Percentiles rank a stretch among this genome's conserved stretches.
Evolutionary conservation across 2,797 vertebrate genomes (phyloP).

Genomic region (Chelon labrosus): DNA sequence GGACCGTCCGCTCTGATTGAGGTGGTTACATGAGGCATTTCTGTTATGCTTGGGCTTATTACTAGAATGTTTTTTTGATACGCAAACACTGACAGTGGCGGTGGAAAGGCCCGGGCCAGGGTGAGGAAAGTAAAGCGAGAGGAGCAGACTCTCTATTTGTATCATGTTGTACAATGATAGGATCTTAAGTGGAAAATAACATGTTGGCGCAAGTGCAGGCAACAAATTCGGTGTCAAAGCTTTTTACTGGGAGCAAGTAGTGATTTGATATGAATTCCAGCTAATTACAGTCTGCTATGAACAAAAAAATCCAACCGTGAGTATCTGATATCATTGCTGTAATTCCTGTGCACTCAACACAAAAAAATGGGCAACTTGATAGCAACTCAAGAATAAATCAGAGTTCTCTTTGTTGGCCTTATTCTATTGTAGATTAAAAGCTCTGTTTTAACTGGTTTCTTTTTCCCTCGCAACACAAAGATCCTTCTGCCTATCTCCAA

Average conservation of each 20-base stretch:
- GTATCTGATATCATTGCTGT: conserved; percentile 11
- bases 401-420: neutral
- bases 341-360: neutral
- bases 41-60: too few relatives aligned
- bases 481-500: conserved; percentile 11
- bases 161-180: neutral
- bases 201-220: neutral
- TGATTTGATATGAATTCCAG: neutral
- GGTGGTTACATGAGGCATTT: too few relatives aligned
- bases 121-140: conserved; percentile 1
- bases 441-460: neutral
- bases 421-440: conserved; percentile 25
- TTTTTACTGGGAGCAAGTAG: neutral
- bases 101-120: neutral
- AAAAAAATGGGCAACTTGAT: conserved; percentile 8
- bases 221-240: neutral
- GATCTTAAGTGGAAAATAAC: conserved; percentile 15
- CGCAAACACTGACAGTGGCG: too few relatives aligned
- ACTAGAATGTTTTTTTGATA: too few relatives aligned
- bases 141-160: neutral
- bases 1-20: too few relatives aligned
- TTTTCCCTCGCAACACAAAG: conserved; percentile 22
- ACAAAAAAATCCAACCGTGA: neutral
- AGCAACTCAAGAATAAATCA: conserved; percentile 29
- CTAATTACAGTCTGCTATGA: neutral